Conservation (phyloP, 2,113 vertebrate species). For the Vidua chalybeata region DNA sequence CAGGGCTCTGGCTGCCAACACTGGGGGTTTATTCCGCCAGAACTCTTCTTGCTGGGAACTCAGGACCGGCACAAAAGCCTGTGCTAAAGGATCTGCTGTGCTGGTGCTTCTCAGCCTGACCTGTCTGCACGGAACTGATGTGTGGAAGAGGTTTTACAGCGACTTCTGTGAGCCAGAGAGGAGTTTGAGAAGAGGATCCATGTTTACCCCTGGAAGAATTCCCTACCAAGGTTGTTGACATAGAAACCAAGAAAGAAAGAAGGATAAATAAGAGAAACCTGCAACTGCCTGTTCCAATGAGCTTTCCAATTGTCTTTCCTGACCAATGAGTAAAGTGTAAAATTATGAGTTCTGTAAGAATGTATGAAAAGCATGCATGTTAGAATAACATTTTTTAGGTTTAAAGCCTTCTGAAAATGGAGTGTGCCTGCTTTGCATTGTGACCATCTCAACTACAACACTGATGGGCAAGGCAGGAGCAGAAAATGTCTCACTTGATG, state of each 20-base stretch:
- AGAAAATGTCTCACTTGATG: background rate
- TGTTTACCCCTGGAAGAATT: background rate
- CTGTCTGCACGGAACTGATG: accelerated
- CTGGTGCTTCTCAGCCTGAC: background rate
- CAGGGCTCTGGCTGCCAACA: background rate
- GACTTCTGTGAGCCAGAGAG: background rate
- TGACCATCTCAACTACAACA: background rate
- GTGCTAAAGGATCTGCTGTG: background rate
- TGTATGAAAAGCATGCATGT: background rate
- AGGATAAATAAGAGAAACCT: background rate
- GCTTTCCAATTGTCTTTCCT: background rate
- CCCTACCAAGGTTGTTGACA: background rate
- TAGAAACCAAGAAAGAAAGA: background rate
- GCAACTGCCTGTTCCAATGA: background rate
- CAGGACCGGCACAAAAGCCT: background rate
- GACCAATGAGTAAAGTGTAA: background rate
- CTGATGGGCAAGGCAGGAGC: background rate
- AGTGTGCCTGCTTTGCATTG: background rate
- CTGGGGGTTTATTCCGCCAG: accelerated
- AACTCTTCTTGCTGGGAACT: accelerated
- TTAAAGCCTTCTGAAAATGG: background rate
- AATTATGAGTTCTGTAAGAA: background rate
- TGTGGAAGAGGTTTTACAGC: background rate
- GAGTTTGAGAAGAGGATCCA: background rate
- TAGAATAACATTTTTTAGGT: background rate